Evolutionary conservation across 2,888 invertebrate species (phyloP), one percentile per base, ranked within the genome.

Genomic region (Meiosimyza platycephala): DNA sequence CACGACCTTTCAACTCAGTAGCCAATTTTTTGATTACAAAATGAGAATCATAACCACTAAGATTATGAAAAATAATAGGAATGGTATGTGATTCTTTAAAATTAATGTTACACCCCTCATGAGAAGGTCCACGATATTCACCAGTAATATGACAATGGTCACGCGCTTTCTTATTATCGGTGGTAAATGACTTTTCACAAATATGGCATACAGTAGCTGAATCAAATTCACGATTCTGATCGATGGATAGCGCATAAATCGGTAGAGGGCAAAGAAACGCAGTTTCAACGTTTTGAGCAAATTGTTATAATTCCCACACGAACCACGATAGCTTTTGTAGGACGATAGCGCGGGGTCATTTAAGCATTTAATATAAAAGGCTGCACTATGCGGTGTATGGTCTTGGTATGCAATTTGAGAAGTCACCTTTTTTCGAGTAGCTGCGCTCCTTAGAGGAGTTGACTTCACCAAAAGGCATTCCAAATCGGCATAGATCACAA

Each of bases 11-110:
- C n/a, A 55, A 55, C 9, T 55, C 18, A 22, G 7, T 16, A 2
- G 55, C 18, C 1, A 55, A 16, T 22, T 55, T 55, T 18, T 55
- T 18, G 1, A 55, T 15, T 3, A 55, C 18, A 18, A 55, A 55
- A 16, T 55, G 55, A 11, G 55, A 55, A 22, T 55, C 55, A 18
- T 55, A 55, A 55, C 18, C 55, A n/a, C 15, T 18, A n/a, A 55
- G 55, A 16, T 55, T 55, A 55, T 55, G 55, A 16, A 55, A 55
- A 2, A 55, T 55, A 15, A 55, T 55, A 11, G 16, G 55, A 6
- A 55, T 55, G 3, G 55, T 55, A n/a, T 55, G 55, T 1, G 18
- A 18, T 2, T 55, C 55, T 6, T 55, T 55, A 6, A 55, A 55
- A n/a, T 55, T 18, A 12, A 55, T 16, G 13, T 55, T 55, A 6